A percentile compares a stretch with the other conserved stretches of the same genome.
phyloP scores from a whole-genome alignment of 2,113 vertebrate species.

The Ophiodon elongatus region DNA sequence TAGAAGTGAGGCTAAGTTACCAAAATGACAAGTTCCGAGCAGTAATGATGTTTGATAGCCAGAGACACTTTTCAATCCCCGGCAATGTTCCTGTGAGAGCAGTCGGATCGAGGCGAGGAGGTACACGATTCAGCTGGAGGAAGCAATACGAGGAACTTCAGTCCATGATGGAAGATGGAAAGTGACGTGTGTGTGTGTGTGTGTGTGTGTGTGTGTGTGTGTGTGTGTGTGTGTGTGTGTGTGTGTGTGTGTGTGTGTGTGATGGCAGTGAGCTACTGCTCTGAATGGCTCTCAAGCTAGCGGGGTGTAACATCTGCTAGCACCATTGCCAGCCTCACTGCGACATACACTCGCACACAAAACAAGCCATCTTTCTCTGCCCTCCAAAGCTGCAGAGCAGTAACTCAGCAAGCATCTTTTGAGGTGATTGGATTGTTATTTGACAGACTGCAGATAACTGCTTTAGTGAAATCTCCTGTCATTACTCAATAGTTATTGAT shows the following conservation, averaged over 20 bases:
- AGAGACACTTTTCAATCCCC: constrained; percentile 16
- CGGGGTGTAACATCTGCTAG: constrained; percentile 5
- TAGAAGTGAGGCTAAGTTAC: background rate
- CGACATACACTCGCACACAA: background rate
- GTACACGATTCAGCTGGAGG: constrained; percentile 30
- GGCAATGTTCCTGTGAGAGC: constrained; percentile 21
- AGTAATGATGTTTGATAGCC: constrained; percentile 19
- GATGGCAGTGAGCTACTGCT: background rate
- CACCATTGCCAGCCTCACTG: background rate
- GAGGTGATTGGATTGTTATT: background rate
- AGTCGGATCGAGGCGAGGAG: constrained; percentile 8
- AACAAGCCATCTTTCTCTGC: background rate
- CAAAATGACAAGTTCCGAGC: background rate
- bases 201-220: background rate
- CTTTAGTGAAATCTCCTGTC: background rate
- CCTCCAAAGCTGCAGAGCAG: background rate
- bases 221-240: background rate
- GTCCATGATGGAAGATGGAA: constrained; percentile 6
- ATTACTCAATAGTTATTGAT: background rate
- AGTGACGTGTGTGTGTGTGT: no score
- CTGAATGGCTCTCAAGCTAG: constrained; percentile 12
- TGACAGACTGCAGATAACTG: background rate
- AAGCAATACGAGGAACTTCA: no score
- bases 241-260: no score
- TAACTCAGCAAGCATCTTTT: background rate